Conservation (phyloP, 2,113 vertebrate genomes). For the Indicator indicator region DNA sequence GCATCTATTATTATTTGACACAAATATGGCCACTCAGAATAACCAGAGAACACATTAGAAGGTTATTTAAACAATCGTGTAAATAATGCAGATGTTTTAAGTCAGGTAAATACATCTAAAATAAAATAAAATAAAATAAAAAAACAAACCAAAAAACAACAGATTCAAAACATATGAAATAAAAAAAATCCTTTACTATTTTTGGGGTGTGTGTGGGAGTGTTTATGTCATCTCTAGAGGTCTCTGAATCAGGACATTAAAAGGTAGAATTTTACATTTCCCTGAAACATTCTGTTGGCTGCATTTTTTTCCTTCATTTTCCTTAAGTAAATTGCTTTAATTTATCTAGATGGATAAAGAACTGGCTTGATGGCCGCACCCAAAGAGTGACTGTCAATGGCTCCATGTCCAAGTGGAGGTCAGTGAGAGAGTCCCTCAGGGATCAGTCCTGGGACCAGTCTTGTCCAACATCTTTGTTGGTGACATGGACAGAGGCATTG, state of each 20-base stretch:
- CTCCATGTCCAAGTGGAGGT: too few relatives aligned
- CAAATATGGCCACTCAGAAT: neutral
- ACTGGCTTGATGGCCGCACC: too few relatives aligned
- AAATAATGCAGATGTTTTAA: neutral
- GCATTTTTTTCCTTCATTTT: neutral
- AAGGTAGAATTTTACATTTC: neutral
- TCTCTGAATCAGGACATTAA: neutral
- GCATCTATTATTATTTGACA: neutral
- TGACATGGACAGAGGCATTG: too few relatives aligned
- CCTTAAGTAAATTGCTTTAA: neutral
- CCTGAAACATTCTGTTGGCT: neutral
- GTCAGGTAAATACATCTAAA: neutral
- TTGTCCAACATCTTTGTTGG: too few relatives aligned
- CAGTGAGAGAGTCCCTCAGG: too few relatives aligned
- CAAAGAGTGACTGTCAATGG: too few relatives aligned
- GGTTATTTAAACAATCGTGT: neutral
- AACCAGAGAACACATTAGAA: neutral
- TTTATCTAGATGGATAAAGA: neutral
- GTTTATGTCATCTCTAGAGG: fast-evolving
- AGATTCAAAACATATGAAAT: neutral
- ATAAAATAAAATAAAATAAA: neutral
- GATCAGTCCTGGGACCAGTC: too few relatives aligned
- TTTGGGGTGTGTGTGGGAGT: fast-evolving
- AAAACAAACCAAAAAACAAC: neutral
- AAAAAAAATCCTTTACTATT: neutral